Evolutionary conservation across 1,140 invertebrate genomes (phyloP).

Genomic region (Mizuhopecten yessoensis): DNA sequence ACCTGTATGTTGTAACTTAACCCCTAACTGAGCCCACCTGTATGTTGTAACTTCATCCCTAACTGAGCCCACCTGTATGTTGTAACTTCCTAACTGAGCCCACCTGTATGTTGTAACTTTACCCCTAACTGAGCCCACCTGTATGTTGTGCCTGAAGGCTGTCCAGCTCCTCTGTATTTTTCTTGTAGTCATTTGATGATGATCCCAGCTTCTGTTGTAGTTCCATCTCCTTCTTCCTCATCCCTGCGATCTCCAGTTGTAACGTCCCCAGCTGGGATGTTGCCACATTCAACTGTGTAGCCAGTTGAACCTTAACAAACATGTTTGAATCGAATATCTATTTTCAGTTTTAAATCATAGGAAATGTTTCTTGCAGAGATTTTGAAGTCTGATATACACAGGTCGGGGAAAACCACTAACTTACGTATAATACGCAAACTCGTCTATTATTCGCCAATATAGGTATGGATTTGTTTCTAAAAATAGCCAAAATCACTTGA

Average conservation of each 20-base stretch:
- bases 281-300: conserved; percentile 75
- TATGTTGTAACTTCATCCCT: too few species aligned
- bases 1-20: conserved; percentile 63
- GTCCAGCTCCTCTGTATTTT: conserved; percentile 74
- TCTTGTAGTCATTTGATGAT: conserved; percentile 62
- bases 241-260: conserved; percentile 76
- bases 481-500: too few species aligned
- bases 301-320: conserved; percentile 74
- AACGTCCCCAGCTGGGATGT: conserved; percentile 77
- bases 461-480: too few species aligned
- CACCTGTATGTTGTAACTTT: background rate
- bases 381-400: too few species aligned
- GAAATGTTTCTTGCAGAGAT: too few species aligned
- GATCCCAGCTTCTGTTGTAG: conserved; percentile 73
- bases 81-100: conserved; percentile 57
- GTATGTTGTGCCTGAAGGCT: conserved; percentile 72
- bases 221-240: conserved; percentile 77
- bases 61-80: conserved; percentile 69
- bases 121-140: conserved; percentile 64
- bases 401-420: too few species aligned
- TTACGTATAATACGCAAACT: too few species aligned
- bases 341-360: background rate
- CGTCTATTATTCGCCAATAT: too few species aligned
- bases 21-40: conserved; percentile 66
- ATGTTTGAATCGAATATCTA: too few species aligned